Conservation (phyloP, 2,888 invertebrate species). For the Monochamus alternatus region DNA sequence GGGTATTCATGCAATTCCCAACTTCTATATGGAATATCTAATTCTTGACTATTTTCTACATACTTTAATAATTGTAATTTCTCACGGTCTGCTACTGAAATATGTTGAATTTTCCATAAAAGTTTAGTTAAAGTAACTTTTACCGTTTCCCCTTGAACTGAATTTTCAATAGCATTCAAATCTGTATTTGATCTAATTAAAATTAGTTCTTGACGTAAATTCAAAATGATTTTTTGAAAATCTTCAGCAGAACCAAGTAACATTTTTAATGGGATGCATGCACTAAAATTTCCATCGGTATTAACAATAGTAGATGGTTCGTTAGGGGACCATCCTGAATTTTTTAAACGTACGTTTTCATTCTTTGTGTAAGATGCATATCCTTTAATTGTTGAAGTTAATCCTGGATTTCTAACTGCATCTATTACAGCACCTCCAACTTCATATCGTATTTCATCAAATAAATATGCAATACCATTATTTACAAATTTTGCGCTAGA, state of each 20-base stretch:
- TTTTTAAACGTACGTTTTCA: not conserved
- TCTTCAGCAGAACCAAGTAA: constrained; percentile 6
- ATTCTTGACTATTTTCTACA: too few relatives aligned
- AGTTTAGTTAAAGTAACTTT: not conserved
- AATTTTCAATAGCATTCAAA: not conserved
- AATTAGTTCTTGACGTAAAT: constrained; percentile 7
- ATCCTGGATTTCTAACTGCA: constrained; percentile 1
- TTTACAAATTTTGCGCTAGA: not conserved
- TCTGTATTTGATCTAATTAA: not conserved
- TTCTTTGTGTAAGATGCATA: not conserved
- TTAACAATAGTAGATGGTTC: not conserved
- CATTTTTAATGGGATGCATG: not conserved
- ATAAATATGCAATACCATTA: too few relatives aligned
- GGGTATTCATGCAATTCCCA: too few relatives aligned
- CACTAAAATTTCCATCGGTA: not conserved
- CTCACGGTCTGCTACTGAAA: not conserved
- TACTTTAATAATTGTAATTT: not conserved
- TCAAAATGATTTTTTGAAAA: constrained; percentile 6
- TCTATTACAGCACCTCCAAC: constrained; percentile 12
- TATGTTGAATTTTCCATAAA: not conserved
- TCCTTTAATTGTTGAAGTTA: constrained; percentile 14
- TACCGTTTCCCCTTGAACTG: not conserved
- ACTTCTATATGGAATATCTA: too few relatives aligned
- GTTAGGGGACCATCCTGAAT: constrained; percentile 2
- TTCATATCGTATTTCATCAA: too few relatives aligned